Evolutionary conservation across 2,113 vertebrate species (phyloP).

Genomic region (Myiozetetes cayanensis): DNA sequence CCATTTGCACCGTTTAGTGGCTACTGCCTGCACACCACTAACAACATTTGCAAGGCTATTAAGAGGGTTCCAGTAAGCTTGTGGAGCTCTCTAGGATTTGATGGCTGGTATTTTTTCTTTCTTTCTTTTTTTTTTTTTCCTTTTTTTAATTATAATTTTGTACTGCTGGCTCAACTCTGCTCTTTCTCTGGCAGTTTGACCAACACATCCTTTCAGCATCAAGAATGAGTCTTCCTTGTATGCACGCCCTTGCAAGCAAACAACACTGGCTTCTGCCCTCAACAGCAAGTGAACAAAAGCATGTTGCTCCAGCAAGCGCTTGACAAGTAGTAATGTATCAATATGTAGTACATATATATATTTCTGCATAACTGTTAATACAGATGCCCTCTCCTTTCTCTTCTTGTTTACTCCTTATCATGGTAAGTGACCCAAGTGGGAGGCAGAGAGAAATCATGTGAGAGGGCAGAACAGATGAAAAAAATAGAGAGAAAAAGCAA

Average conservation of each 20-base stretch:
- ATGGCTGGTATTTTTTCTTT: not conserved
- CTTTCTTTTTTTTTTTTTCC: not conserved
- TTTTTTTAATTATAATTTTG: not conserved
- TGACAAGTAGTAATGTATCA: not conserved
- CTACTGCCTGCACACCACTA: not conserved
- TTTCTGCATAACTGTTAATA: not conserved
- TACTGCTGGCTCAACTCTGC: not conserved
- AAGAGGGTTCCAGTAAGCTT: not conserved
- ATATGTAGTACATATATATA: not conserved
- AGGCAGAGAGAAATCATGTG: not conserved
- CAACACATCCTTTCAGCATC: not conserved
- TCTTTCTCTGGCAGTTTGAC: not conserved
- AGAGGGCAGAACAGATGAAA: not conserved
- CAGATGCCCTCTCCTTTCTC: not conserved
- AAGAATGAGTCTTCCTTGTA: not conserved
- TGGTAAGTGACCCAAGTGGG: not conserved
- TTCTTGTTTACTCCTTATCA: not conserved
- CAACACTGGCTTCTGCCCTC: not conserved
- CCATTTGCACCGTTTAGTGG: not conserved
- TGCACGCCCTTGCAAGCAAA: accelerated
- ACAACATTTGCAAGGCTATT: not conserved
- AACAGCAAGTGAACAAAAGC: not conserved
- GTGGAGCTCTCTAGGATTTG: not conserved
- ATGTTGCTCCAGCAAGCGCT: not conserved
- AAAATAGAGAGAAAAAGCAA: not conserved